phyloP scores from a whole-genome alignment of 2,113 vertebrate species.

The Myanophis thanlyinensis region DNA sequence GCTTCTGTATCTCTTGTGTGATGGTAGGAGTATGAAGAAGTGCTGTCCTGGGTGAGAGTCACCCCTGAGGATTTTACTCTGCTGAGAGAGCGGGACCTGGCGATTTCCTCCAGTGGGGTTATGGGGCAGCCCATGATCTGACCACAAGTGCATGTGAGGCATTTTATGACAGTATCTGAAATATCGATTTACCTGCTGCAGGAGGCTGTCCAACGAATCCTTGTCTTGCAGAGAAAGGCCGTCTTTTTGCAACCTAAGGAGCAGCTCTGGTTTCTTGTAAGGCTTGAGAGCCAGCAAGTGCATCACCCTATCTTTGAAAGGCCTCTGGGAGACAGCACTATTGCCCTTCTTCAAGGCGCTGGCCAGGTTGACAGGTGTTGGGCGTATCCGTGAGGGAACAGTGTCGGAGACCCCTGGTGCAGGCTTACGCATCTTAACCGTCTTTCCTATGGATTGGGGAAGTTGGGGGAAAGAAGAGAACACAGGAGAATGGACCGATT shows the following conservation, averaged over 20 bases:
- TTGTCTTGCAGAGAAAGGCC: slow-evolving; percentile 86
- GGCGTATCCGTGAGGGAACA: slow-evolving; percentile 84
- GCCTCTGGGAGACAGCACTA: slow-evolving; percentile 74
- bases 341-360: slow-evolving; percentile 81
- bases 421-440: slow-evolving; percentile 91
- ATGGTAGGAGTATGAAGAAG: too few relatives aligned
- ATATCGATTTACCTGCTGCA: slow-evolving; percentile 84
- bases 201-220: slow-evolving; percentile 85
- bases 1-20: too few relatives aligned
- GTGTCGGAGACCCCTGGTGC: slow-evolving; percentile 80
- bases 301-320: slow-evolving; percentile 88
- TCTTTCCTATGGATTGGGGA: slow-evolving; percentile 76
- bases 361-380: slow-evolving; percentile 89
- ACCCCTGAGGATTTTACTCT: too few relatives aligned
- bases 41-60: too few relatives aligned
- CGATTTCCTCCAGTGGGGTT: too few relatives aligned
- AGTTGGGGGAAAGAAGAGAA: fast-evolving
- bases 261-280: slow-evolving; percentile 93
- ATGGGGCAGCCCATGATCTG: too few relatives aligned
- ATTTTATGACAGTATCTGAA: fast-evolving
- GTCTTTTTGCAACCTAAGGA: slow-evolving; percentile 92
- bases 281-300: slow-evolving; percentile 96
- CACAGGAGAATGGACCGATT: not conserved
- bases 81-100: too few relatives aligned
- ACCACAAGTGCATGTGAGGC: not conserved